phyloP scores from a whole-genome alignment of 2,113 vertebrate genomes.

The Machaerirhynchus nigripectus region DNA sequence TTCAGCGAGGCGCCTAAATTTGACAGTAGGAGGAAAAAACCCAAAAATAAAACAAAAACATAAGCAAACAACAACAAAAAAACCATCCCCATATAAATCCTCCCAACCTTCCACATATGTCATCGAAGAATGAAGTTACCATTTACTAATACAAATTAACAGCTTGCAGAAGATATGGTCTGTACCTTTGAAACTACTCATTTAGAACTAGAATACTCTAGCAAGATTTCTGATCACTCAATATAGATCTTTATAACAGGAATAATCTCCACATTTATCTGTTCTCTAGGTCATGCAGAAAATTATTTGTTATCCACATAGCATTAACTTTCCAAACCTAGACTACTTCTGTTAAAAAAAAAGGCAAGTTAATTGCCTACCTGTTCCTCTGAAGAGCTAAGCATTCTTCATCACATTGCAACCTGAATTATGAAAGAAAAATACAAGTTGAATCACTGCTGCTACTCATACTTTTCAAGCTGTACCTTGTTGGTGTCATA shows the following conservation, averaged over 20 bases:
- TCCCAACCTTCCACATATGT: neutral
- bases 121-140: neutral
- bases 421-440: slow-evolving; percentile 73
- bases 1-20: slow-evolving; percentile 85
- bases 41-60: neutral
- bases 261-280: neutral
- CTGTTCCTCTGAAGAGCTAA: slow-evolving; percentile 91
- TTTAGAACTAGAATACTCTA: neutral
- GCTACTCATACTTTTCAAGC: neutral
- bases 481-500: neutral
- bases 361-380: slow-evolving; percentile 59
- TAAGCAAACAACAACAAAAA: neutral
- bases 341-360: neutral
- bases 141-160: neutral
- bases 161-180: neutral
- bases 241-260: neutral
- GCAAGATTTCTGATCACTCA: neutral
- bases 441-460: neutral
- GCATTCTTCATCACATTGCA: slow-evolving; percentile 95
- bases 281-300: neutral
- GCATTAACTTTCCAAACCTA: neutral
- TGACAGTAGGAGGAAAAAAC: neutral
- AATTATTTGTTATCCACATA: neutral
- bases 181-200: neutral
- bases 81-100: neutral